Evolutionary conservation across 2,113 vertebrate genomes (phyloP), one percentile per base, ranked within the genome.

Genomic region (Hucho hucho): DNA sequence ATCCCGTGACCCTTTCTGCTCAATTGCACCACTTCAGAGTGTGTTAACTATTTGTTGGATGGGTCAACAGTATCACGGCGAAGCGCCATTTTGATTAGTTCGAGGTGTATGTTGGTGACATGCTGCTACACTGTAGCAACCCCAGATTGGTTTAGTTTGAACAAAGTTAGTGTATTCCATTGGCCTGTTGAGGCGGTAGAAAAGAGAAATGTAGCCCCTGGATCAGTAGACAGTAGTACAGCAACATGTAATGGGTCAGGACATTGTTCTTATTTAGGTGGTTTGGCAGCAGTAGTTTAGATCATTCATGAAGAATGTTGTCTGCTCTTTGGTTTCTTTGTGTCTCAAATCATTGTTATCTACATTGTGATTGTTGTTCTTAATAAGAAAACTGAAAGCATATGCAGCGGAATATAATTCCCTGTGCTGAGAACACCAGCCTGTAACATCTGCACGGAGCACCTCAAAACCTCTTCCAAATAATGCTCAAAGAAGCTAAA

Each of bases 321-420:
- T 81, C 25, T 59, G 56, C 11, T n/a, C 81, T 78, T 80, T 79
- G 43, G 70, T 65, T 66, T 6, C n/a, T 12, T 72, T 16, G 49
- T 59, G 28, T 3, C 25, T 32, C 9, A 13, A 58, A 4, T 59
- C 6, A 59, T 25, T 72, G 22, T 24, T 79, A 91, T 79, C 86
- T 86, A 87, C 80, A 85, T 69, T 77, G 80, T 84, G 87, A 91
- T 91, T 91, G 85, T 90, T 89, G 85, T 81, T 91, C 89, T 79
- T 87, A 83, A 89, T 16, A 18, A 53, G 82, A 84, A 83, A 92
- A 90, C 82, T 83, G 83, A 91, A 92, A 92, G 87, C 90, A 92
- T 87, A 90, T 91, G 88, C 73, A 14, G 65, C n/a, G 25, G 72
- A 70, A 70, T 71, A 80, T 81, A 83, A 85, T 75, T 86, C 83